Conservation (phyloP, 2,797 vertebrate genomes). For the Aythya fuligula region DNA sequence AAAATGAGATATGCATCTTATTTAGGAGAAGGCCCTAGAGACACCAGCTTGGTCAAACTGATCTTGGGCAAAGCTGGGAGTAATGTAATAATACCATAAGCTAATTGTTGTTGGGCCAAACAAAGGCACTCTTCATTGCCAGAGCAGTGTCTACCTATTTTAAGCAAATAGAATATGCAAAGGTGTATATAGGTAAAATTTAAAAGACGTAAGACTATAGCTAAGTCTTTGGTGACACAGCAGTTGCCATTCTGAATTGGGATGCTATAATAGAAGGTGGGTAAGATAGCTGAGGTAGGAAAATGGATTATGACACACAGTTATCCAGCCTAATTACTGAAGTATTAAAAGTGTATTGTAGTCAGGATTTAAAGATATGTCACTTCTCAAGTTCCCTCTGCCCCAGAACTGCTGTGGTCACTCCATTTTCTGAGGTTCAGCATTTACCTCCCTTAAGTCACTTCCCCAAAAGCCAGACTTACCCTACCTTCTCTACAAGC, state of each 20-base stretch:
- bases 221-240: not conserved
- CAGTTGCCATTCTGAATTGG: not conserved
- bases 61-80: not conserved
- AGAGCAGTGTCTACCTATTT: not conserved
- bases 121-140: accelerated
- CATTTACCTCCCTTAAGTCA: not conserved
- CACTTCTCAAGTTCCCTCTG: not conserved
- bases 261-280: not conserved
- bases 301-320: accelerated
- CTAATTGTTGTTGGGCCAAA: accelerated
- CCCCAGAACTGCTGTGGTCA: not conserved
- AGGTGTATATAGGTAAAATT: not conserved
- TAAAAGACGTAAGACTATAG: not conserved
- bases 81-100: not conserved
- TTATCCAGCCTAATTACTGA: not conserved
- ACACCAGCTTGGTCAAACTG: not conserved
- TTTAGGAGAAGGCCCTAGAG: not conserved
- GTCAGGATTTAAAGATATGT: not conserved
- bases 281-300: not conserved
- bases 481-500: not conserved
- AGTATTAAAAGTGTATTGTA: not conserved
- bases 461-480: slow-evolving; percentile 2
- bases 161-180: not conserved
- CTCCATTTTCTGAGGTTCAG: not conserved
- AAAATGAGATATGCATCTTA: slow-evolving; percentile 33